Base-by-base conservation (phyloP, 2,113 vertebrate species). In the Epinephelus lanceolatus region DNA sequence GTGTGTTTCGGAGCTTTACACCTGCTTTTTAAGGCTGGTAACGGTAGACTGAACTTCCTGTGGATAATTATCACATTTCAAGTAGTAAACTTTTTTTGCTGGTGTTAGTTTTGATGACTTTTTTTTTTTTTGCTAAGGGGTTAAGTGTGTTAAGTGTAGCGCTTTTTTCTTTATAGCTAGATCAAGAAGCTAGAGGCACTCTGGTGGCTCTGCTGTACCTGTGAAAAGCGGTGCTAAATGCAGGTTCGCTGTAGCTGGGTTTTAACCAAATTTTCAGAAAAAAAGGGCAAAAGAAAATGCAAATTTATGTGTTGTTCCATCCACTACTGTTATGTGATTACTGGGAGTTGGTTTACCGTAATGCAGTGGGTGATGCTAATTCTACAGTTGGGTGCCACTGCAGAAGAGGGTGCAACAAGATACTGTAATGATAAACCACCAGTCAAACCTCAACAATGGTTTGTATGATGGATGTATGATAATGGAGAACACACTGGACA, bases 21-120 rank as follows among this genome's bases (percentile, higher is more conserved):
- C 87, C 82, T 85, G 69, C 37, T 74, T 78, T 70, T 83, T 59
- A 73, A 71, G 62, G 9, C 73, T 80, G 17, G 71, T 59, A 86
- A 82, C 3, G 8, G 63, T 42, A 55, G 62, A 78, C 57, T 74
- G 65, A 79, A 87, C 77, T 90, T 92, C 88, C 88, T 88, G 84
- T 62, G 13, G 33, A 81, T 83, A 83, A 89, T 87, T 78, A 87
- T 87, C 88, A 71, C 81, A 74, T 90, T 88, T 85, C 57, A 81
- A 23, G 69, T 56, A 12, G 59, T 83, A 81, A 85, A 81, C 62
- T 13, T 33, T 67, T 56, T 62, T 74, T 51, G 49, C 30, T 33
- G 51, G 40, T 55, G 47, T 37, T 12, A 13, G 40, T 61, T 79
- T 66, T 25, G 8, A 63, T 47, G 19, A 55, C 47, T 51, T 61